Evolutionary conservation across 1,140 invertebrate genomes (phyloP), one percentile per base, ranked within the genome.

Genomic region (Diabrotica undecimpunctata): DNA sequence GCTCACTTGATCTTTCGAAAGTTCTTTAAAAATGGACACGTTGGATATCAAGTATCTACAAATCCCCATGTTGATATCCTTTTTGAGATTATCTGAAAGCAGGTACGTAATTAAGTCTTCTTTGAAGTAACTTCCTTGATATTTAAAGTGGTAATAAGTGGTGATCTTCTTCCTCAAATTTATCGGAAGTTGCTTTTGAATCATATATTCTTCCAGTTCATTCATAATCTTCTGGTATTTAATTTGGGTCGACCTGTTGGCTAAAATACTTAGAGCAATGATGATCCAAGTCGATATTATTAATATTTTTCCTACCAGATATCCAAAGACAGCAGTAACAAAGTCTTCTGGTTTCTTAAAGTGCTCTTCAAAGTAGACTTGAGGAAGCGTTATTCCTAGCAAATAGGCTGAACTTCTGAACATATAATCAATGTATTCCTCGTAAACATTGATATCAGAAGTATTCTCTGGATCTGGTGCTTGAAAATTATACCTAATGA

Each of bases 21-120:
- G 54, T 11, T 67, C 56, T 8, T 53, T 53, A 25, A 72, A 65
- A 6, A 72, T 25, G 12, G 62, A 59, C 6, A 72, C 71, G 9
- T 14, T 67, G 11, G 62, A 39, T 6, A 72, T 65, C 11, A 72
- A 14, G 5, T 61, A 61, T 10, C 60, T 65, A 46, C 69, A 69
- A 5, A 69, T 59, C 14, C 67, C 41, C 9, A 72, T 52, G 41
- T 66, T 72, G 9, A 72, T 64, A 39, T 72, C 67, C 14, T 66
- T 66, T 8, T 54, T 39, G 5, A 72, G 61, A 14, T 65, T 61
- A 25, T 70, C 68, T 68, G 61, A 39, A 9, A 67, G n/a, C 6
- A 67, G 37, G 13, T 9, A 37, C 13, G 39, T 62, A 14, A 68
- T 60, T 35, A 62, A 11, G 39, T 46, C 54, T 14, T 68, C 66